These are phyloP conservation scores for Meda fulgida DNA, from an alignment of 2,797 vertebrate species.

Conservation along the genomic window DNA sequence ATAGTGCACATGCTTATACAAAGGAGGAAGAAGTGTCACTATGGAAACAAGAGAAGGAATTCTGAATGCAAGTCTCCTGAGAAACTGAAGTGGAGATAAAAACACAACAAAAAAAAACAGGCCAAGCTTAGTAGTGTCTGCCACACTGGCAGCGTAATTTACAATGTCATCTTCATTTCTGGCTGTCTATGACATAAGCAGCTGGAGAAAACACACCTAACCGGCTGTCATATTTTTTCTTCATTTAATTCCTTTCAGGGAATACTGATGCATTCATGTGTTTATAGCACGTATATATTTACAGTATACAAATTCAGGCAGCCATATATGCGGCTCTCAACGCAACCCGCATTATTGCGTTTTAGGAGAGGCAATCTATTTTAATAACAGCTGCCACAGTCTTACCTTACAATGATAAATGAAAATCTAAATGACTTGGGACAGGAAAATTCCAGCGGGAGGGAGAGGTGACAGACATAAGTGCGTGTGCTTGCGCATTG, in stretches of 20 bases:
- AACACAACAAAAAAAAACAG: slow-evolving; percentile 69
- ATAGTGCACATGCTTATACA: slow-evolving; percentile 61
- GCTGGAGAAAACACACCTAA: slow-evolving; percentile 58
- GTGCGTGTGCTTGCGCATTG: slow-evolving; percentile 41
- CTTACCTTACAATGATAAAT: slow-evolving; percentile 84
- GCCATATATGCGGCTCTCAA: slow-evolving; percentile 51
- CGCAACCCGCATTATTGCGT: slow-evolving; percentile 77
- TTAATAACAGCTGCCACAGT: slow-evolving; percentile 85
- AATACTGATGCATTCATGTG: neutral
- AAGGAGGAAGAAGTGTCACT: slow-evolving; percentile 83
- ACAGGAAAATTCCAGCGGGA: slow-evolving; percentile 79
- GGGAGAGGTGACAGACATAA: slow-evolving; percentile 72
- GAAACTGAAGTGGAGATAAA: slow-evolving; percentile 78
- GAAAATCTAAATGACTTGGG: slow-evolving; percentile 82
- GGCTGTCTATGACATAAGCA: slow-evolving; percentile 60
- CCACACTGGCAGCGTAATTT: slow-evolving; percentile 69
- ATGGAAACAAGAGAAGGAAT: slow-evolving; percentile 85
- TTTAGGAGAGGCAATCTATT: slow-evolving; percentile 84
- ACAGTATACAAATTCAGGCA: slow-evolving; percentile 37
- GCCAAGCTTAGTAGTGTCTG: slow-evolving; percentile 69
- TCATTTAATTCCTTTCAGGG: neutral
- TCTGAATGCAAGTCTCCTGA: slow-evolving; percentile 84
- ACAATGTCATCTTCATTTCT: slow-evolving; percentile 59
- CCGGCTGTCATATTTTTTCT: slow-evolving; percentile 58
- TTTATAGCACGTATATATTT: slow-evolving; percentile 52